Base-by-base conservation (phyloP, 2,113 vertebrate species). In the Tringa solitaria region DNA sequence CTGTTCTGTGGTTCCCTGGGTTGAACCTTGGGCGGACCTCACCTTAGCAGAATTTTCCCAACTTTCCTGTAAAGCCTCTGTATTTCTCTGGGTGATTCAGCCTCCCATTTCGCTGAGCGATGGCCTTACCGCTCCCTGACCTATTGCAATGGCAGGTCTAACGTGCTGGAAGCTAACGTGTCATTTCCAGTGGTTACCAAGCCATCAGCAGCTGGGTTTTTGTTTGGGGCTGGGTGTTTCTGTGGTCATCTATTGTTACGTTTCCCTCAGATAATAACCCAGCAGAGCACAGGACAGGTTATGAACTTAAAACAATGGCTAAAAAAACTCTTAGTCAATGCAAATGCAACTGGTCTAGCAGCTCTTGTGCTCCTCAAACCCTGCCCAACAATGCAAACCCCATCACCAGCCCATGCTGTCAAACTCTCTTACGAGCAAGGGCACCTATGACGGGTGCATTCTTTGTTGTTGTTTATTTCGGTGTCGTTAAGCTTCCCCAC, bases 321-420 rank as follows among this genome's bases (percentile, higher is more conserved):
- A 39, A 63, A 95, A 76, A 77, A 39, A 6, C 48, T 74, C 93
- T 96, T 91, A 93, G 88, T 90, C 93, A 95, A 88, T 86, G 78
- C 78, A 96, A 93, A 91, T 67, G 32, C 28, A 88, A 85, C 82
- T 26, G 45, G 78, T 91, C 57, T 20, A 46, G 87, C 73, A 94
- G 91, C 93, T 67, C 82, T 63, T 20, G 6, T 2, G 32, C 65
- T 81, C 79, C 46, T 82, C 23, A 57, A 78, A 45, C 69, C 69
- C 81, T 28, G 68, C n/a, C 18, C 16, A 77, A 33, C 74, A 77
- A 81, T 27, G 43, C 74, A 13, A 67, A 43, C 37, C 57, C 30
- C 1, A 3, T 33, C 90, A 37, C 41, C 14, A 4, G 21, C 12
- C 48, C 12, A 4, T 28, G 64, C 80, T 41, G 48, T 17, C 81